Evolutionary conservation across 2,888 invertebrate species (phyloP), one percentile per base, ranked within the genome.

Genomic region (Apotomis betuletana): DNA sequence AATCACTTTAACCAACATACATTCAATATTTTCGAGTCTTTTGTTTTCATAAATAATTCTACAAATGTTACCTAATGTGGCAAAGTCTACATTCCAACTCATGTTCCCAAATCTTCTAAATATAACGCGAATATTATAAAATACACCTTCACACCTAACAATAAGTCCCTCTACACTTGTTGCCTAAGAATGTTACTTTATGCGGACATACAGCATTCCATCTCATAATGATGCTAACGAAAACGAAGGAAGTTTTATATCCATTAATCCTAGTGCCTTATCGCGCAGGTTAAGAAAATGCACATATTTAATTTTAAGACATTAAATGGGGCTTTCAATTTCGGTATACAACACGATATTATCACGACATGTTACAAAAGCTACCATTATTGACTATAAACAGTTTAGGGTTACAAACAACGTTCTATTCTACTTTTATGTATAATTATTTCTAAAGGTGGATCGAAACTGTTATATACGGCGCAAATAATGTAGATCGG

Each of bases 201-300:
- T 62, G 62, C 41, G 6, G 10, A 38, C 52, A 55, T 64, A 54
- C 54, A 64, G 41, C 54, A 54, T 64, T 64, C 64, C 54, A 54
- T 64, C 13, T 12, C 38, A 15, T 44, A 44, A 41, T 64, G 64
- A 49, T 49, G 2, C 10, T 49, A 49, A 44, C 12, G 49, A 9
- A 10, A 49, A 49, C 49, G 9, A 55, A 61, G 27, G 44, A 60
- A 8, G 4, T 51, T 46, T 27, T 5, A 4, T 13, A 9, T 9
- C 49, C 49, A 49, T 49, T 9, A 49, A 9, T 38, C 38, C 12
- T 12, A 27, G 38, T 27, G 27, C 27, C 27, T 27, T 27, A 38
- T 5, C 36, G 12, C 36, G 12, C 57, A 9, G 57, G 36, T 38
- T 51, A 49, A 52, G 5, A 44, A 54, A 51, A 64, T 44, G 15